Base-by-base conservation (phyloP, 2,113 vertebrate species). In the Scomber japonicus region DNA sequence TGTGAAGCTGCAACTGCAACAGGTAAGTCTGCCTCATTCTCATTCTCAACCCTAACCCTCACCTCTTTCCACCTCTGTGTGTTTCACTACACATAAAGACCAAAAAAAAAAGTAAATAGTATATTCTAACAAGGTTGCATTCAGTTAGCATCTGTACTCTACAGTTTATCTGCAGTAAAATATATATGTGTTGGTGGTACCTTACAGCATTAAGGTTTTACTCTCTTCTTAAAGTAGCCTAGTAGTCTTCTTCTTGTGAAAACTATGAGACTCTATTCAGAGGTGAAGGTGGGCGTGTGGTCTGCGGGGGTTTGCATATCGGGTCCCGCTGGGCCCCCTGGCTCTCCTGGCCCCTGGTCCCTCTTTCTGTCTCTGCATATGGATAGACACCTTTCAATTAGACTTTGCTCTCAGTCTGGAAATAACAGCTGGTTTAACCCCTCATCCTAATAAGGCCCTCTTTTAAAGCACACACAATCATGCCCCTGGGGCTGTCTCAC, bases 371-470 rank as follows among this genome's bases (percentile, higher is more conserved):
- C 61, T 80, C 56, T 78, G 63, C 59, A 24, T 83, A 60, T 11
- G n/a, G 71, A 70, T 70, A 73, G 79, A 91, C 86, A 90, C 93
- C 93, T 93, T 94, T 94, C 92, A 95, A 94, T 95, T 94, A 94
- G 84, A 68, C 78, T 46, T 55, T 56, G 74, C 81, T 89, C 75
- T 56, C 78, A 72, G 90, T 87, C 84, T 93, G 82, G 78, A 83
- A 87, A 81, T 70, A 93, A 94, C 93, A 94, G 92, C 93, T 94
- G 94, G 86, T 91, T 89, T 90, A 65, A 86, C 81, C 86, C 71
- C 82, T 86, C 80, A 80, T 82, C 84, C 90, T 92, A 87, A 91
- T 88, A 89, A 91, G 81, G 69, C 72, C 77, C 75, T 84, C 59
- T 75, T 67, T 83, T 92, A 65, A 85, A 86, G 82, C 80, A 67